phyloP scores from a whole-genome alignment of 2,797 vertebrate genomes.

The Kryptolebias ocellatus region DNA sequence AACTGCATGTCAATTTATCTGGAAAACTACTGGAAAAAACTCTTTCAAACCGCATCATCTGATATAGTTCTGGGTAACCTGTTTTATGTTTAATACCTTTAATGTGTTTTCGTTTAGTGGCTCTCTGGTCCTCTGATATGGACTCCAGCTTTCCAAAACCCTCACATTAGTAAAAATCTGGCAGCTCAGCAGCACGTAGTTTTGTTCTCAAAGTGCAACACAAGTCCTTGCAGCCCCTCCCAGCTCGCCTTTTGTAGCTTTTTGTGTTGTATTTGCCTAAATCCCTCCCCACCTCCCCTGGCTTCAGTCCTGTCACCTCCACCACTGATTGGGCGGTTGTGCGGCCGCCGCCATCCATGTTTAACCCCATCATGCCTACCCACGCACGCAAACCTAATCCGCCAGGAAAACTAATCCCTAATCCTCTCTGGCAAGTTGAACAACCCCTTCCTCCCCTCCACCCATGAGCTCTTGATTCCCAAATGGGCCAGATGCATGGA shows the following conservation, averaged over 20 bases:
- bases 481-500: conserved; percentile 37
- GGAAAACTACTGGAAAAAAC: too few relatives aligned
- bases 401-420: conserved; percentile 83
- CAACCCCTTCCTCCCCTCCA: conserved; percentile 29
- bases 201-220: conserved; percentile 23
- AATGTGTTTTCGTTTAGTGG: too few relatives aligned
- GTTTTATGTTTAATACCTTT: too few relatives aligned
- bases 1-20: too few relatives aligned
- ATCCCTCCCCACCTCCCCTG: conserved; percentile 23
- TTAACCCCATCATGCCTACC: conserved; percentile 78
- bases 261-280: conserved; percentile 8
- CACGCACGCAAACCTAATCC: conserved; percentile 78
- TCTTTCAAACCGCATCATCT: too few relatives aligned
- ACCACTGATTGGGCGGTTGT: conserved; percentile 58
- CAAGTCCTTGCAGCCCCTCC: conserved; percentile 44
- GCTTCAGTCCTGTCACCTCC: conserved; percentile 40
- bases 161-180: background rate
- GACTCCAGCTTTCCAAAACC: conserved; percentile 6
- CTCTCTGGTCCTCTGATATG: conserved; percentile 2
- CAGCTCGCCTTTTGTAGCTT: conserved; percentile 1
- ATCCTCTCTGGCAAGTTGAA: conserved; percentile 79
- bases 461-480: conserved; percentile 43
- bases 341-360: conserved; percentile 70
- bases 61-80: too few relatives aligned
- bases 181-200: background rate